Base-by-base conservation (phyloP, 2,113 vertebrate genomes). In the Catharus bicknelli region DNA sequence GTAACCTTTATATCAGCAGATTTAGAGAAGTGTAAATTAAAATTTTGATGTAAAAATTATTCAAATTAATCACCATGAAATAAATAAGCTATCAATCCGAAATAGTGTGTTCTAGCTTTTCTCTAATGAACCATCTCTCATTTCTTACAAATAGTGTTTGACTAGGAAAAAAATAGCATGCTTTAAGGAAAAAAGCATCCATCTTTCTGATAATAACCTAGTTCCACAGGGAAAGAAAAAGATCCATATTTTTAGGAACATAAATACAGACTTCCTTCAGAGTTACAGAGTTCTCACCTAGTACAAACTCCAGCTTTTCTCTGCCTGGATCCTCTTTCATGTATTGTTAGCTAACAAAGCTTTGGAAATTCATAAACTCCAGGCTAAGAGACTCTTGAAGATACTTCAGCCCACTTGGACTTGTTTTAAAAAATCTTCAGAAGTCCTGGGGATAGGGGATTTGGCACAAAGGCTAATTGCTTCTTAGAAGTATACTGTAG, bases 71-170 rank as follows among this genome's bases (percentile, higher is more conserved):
- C 61, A 75, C 16, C 11, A 23, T 30, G 7, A 40, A 88, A 74
- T 92, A 95, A 84, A 84, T 53, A 90, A 78, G 10, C 43, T 82
- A 70, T 84, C 53, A 67, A 78, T 74, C n/a, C 30, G 16, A 74
- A 74, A 58, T 3, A 63, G 18, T 10, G 32, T 63, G 25, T 61
- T 74, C 61, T 48, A 78, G 14, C 16, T 70, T 80, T 90, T 63
- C 40, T 78, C 40, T 90, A 72, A 86, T 75, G 61, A 90, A 70
- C 54, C 30, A 30, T 40, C n/a, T 87, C 62, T 90, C 53, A 68
- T 47, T 72, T 58, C 55, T 84, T 84, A 47, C 53, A 72, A 53
- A 72, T 13, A 67, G 29, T 34, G 48, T 84, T 91, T 90, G 34
- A 75, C 57, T 75, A n/a, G 81, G 21, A 50, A 86, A 74, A 86